phyloP scores from a whole-genome alignment of 2,888 invertebrate species.

The Lottia scabra region DNA sequence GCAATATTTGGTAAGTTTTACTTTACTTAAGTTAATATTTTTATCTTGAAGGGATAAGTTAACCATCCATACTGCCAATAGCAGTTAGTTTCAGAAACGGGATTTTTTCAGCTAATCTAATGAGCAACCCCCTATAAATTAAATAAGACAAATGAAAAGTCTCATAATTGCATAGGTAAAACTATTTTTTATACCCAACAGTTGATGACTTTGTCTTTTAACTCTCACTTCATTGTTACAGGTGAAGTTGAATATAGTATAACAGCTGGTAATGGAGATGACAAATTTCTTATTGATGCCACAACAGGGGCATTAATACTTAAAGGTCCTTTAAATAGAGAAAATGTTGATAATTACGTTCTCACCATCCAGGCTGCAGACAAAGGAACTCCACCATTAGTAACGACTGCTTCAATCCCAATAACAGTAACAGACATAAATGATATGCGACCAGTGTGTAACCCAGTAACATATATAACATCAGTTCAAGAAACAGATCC shows the following conservation, averaged over 20 bases:
- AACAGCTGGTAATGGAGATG: constrained; percentile 40
- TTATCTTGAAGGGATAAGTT: no score
- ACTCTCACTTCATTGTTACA: constrained; percentile 20
- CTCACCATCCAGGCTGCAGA: constrained; percentile 48
- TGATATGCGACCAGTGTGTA: constrained; percentile 45
- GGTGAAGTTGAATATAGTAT: constrained; percentile 46
- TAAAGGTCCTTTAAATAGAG: constrained; percentile 39
- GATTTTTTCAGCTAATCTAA: no score
- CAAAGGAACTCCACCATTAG: constrained; percentile 33
- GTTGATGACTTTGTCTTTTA: no score
- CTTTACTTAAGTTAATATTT: no score
- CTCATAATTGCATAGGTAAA: no score
- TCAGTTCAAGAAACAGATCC: constrained; percentile 37
- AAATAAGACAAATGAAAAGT: no score
- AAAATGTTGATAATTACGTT: constrained; percentile 36
- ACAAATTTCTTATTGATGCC: constrained; percentile 42
- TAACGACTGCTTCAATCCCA: constrained; percentile 32
- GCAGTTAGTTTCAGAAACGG: no score
- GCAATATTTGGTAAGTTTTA: constrained; percentile 25
- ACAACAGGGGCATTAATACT: constrained; percentile 41
- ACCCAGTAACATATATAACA: constrained; percentile 13
- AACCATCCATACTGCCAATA: no score
- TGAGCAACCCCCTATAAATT: no score
- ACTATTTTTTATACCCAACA: no score
- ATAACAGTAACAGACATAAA: constrained; percentile 39